Evolutionary conservation across 2,113 vertebrate species (phyloP), one percentile per base, ranked within the genome.

Genomic region (Eptesicus fuscus): DNA sequence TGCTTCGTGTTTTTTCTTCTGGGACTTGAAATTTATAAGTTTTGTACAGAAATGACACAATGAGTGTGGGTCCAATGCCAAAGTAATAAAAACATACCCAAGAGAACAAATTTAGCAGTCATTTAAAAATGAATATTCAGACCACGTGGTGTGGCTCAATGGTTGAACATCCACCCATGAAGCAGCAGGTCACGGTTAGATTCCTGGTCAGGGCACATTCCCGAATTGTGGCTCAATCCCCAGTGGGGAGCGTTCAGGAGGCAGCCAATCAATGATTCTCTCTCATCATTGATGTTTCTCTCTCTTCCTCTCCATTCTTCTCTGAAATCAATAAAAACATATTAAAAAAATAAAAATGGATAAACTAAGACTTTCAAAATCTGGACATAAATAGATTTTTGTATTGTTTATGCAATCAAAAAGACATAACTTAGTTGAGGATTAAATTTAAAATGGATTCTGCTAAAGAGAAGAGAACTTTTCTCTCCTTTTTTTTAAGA

Each of bases 301-400:
- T 61, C 56, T 61, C 25, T 61, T 10, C 56, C 23, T 61, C 59
- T 61, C 59, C 25, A 25, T 61, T 61, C 23, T 61, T 28, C 59
- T 61, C 23, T 61, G 59, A 61, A 61, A 61, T 61, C 59, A 28
- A 61, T 61, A 61, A 61, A 59, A 25, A 61, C 59, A 61, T 28
- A 61, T 61, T 74, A 28, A 61, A 11, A 59, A 61, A 61, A 28
- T 92, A 47, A 77, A 88, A 93, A 74, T 83, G 1, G 28, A 76
- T 84, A 88, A 63, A 94, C 9, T 61, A 76, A 74, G 71, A 47
- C 76, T 88, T 96, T 47, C 12, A 51, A 96, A 63, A 70, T 77
- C 35, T 80, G 20, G 47, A 44, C 56, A 91, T 11, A 22, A 13
- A 51, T 40, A 87, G 30, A 76, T 40, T 28, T 32, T 51, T 73